A percentile compares a stretch with the other conserved stretches of the same genome.
Conservation (phyloP, 2,888 invertebrate species). For the Tinea semifulvella region DNA sequence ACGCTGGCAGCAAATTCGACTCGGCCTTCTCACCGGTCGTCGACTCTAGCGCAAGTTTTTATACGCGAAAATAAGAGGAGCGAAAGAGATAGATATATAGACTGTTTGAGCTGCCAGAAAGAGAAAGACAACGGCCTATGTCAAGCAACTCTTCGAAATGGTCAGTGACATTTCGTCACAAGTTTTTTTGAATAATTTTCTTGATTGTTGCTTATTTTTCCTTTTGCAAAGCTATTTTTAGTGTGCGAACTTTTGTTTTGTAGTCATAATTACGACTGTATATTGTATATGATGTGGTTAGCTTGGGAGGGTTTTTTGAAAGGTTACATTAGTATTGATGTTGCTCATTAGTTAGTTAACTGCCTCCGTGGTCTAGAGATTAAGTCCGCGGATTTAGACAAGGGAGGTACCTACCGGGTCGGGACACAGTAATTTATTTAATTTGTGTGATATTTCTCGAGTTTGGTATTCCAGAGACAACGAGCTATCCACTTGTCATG, state of each 20-base stretch:
- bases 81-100: slow-evolving; percentile 11
- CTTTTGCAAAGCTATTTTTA: slow-evolving; percentile 3
- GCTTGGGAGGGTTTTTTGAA: too few relatives aligned
- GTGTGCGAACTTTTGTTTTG: slow-evolving; percentile 1
- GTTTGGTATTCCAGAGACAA: too few relatives aligned
- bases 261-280: too few relatives aligned
- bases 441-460: too few relatives aligned
- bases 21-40: slow-evolving; percentile 54
- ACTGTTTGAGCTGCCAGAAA: neutral
- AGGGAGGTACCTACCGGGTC: too few relatives aligned
- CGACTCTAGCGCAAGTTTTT: slow-evolving; percentile 41
- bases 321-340: too few relatives aligned
- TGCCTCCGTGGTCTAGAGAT: too few relatives aligned
- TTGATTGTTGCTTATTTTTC: neutral
- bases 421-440: too few relatives aligned
- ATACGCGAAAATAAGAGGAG: slow-evolving; percentile 33
- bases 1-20: slow-evolving; percentile 37
- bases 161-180: slow-evolving; percentile 13
- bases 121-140: neutral
- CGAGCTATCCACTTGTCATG: too few relatives aligned
- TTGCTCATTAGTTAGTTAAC: too few relatives aligned
- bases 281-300: too few relatives aligned
- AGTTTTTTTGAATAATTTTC: slow-evolving; percentile 10
- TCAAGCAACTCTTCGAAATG: slow-evolving; percentile 3
- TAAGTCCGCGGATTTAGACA: too few relatives aligned